Base-by-base conservation (phyloP, 2,113 vertebrate genomes). In the Cervus canadensis region DNA sequence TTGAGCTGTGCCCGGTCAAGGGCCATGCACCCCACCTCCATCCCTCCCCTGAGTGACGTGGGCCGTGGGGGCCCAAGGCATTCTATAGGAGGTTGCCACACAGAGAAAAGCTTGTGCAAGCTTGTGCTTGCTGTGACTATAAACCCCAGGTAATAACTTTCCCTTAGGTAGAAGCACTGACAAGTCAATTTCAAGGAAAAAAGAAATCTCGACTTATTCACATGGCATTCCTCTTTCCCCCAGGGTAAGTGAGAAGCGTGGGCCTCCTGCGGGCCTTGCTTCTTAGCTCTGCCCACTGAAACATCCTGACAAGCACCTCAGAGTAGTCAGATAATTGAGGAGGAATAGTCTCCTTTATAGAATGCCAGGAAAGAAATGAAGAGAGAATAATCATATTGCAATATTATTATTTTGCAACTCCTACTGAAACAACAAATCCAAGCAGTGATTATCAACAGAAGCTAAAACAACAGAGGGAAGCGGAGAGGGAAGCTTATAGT, bases 1-100 rank as follows among this genome's bases (percentile, higher is more conserved):
- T 92, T 0, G 2, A 11, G 82, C 54, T n/a, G 19, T 43, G 81
- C n/a, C 26, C 0, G 0, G 48, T 45, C 45, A 54, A 54, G 83
- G 11, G 17, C 52, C 43, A 9, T 1, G 71, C 36, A 30, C 17
- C 1, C 1, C 6, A 3, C 19, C 3, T 17, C 17, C 45, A 9
- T 2, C 15, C 9, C 50, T 12, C 62, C 6, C 0, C n/a, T 26
- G 21, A 13, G 43, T 1, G 43, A 10, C 6, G 3, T 0, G 28
- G n/a, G 16, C 33, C 0, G 1, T 1, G 25, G 36, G 15, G 23
- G 67, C 40, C 52, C n/a, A 3, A 1, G 5, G 7, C 8, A 0
- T 36, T 50, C 12, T 0, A 0, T 1, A 30, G 62, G n/a, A 85
- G 16, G 83, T 54, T 33, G 59, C 40, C 14, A 5, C 2, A 5